phyloP scores from a whole-genome alignment of 2,888 invertebrate species.

The Melinaea marsaeus region DNA sequence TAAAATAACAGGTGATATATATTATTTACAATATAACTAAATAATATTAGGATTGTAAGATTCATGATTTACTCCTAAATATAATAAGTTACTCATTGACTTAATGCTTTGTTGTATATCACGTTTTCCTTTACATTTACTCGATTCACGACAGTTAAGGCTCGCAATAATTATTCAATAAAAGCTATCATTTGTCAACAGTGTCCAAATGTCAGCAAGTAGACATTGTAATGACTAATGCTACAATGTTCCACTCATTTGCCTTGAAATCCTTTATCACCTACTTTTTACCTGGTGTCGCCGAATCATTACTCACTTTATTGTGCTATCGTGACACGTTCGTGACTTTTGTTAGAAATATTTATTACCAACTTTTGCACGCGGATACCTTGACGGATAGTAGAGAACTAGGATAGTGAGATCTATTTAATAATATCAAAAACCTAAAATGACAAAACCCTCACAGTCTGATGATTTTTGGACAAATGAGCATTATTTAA shows the following conservation, averaged over 20 bases:
- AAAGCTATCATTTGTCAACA: constrained; percentile 69
- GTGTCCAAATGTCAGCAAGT: constrained; percentile 70
- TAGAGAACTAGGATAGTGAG: no score
- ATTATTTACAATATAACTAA: neutral
- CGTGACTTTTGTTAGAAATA: constrained; percentile 40
- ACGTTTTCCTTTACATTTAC: constrained; percentile 47
- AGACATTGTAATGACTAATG: constrained; percentile 71
- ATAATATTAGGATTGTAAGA: neutral
- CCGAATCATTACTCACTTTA: constrained; percentile 64
- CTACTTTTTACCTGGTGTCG: constrained; percentile 69
- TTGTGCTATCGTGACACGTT: constrained; percentile 54
- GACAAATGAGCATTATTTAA: no score
- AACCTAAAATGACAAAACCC: no score
- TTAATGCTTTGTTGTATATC: no score
- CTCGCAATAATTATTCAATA: constrained; percentile 71
- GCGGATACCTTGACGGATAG: no score
- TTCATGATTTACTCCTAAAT: neutral
- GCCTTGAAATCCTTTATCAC: constrained; percentile 63
- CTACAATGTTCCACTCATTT: constrained; percentile 64
- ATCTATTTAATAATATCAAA: no score
- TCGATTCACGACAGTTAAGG: constrained; percentile 48
- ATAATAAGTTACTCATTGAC: constrained; percentile 6
- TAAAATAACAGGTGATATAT: no score
- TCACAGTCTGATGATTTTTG: no score
- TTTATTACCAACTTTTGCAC: no score